Conservation (phyloP, 2,797 vertebrate species). For the Telmatherina bonti region DNA sequence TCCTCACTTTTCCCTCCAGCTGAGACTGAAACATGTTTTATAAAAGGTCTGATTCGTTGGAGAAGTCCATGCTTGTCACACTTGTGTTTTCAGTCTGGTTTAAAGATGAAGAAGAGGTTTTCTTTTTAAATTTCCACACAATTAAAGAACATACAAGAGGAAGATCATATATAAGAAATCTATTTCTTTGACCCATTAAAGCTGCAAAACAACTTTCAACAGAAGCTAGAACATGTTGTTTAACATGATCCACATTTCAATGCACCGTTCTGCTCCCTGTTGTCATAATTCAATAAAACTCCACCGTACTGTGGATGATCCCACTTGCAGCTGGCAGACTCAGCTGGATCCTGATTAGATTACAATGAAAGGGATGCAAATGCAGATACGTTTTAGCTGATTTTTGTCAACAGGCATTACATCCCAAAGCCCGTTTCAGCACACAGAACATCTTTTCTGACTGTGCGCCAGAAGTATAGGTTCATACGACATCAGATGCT, state of each 20-base stretch:
- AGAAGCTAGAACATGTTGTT: neutral
- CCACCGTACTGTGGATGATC: neutral
- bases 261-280: neutral
- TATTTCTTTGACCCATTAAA: neutral
- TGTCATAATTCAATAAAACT: conserved; percentile 1
- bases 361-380: neutral
- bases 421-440: neutral
- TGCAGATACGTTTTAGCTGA: neutral
- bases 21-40: too few species aligned
- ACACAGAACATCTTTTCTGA: neutral
- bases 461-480: neutral
- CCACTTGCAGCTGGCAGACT: neutral
- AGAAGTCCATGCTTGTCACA: too few species aligned
- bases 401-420: neutral
- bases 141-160: too few species aligned
- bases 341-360: neutral
- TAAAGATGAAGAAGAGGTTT: neutral
- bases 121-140: too few species aligned
- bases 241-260: neutral
- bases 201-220: conserved; percentile 1
- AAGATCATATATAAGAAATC: neutral
- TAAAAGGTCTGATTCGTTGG: too few species aligned
- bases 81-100: too few species aligned
- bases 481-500: conserved; percentile 14
- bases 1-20: too few species aligned